These are phyloP conservation scores for Luscinia megarhynchos DNA, from an alignment of 2,797 vertebrate species.

Conservation along the genomic window DNA sequence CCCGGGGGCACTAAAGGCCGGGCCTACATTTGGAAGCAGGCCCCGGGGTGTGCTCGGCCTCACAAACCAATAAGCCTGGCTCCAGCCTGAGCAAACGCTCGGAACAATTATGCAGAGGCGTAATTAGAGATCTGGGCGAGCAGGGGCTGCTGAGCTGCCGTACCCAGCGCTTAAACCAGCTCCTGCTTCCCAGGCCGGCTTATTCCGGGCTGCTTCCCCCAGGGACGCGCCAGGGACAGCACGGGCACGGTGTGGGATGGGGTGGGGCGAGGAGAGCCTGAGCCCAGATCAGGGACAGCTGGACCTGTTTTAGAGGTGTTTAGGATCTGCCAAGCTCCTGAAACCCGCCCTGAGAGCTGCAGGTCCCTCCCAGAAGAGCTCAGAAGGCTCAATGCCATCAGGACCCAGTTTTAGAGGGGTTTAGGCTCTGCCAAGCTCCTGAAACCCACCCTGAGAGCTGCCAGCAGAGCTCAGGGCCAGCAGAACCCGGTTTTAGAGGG, in stretches of 20 bases:
- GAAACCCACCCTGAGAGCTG: not conserved
- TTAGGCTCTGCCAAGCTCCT: accelerated
- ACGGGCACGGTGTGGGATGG: not conserved
- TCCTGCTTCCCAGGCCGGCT: slow-evolving; percentile 4
- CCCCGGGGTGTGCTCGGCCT: slow-evolving; percentile 57
- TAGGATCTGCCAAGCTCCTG: no score
- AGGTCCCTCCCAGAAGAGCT: no score
- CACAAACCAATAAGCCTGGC: slow-evolving; percentile 63
- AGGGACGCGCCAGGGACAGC: not conserved
- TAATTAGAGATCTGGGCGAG: slow-evolving; percentile 49
- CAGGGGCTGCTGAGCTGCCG: slow-evolving; percentile 24
- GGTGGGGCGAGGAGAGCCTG: not conserved
- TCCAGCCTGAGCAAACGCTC: not conserved
- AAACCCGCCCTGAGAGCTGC: no score
- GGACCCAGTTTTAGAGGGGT: not conserved
- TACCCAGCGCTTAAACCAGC: slow-evolving; percentile 3
- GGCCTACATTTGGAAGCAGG: slow-evolving; percentile 61
- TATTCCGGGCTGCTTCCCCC: not conserved
- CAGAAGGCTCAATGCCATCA: no score
- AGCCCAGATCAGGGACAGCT: not conserved
- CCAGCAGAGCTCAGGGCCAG: not conserved
- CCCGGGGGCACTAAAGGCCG: slow-evolving; percentile 55
- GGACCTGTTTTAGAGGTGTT: no score
- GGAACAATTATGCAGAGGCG: slow-evolving; percentile 45
- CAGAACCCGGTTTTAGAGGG: not conserved